phyloP scores from a whole-genome alignment of 2,113 vertebrate genomes.

The Notarius lentiginosus region DNA sequence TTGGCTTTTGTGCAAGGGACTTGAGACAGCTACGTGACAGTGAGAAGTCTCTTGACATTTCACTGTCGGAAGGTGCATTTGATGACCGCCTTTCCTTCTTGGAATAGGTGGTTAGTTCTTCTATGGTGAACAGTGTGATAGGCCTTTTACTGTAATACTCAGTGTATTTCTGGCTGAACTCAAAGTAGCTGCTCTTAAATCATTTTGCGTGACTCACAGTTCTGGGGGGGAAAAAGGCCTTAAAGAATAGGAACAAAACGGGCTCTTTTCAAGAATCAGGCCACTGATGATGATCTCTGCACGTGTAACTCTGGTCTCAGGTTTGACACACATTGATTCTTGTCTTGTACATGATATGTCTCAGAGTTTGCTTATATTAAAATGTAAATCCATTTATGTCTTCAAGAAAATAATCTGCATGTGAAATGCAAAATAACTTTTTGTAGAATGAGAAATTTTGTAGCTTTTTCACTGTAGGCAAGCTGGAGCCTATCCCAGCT shows the following conservation, averaged over 20 bases:
- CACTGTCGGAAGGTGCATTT: conserved; percentile 20
- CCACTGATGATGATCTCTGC: conserved; percentile 13
- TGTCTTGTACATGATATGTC: background rate
- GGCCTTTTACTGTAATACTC: conserved; percentile 4
- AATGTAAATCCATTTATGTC: background rate
- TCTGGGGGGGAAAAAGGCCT: background rate
- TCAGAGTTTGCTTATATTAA: background rate
- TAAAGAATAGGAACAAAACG: background rate
- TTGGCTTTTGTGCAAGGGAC: background rate
- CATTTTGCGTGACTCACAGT: conserved; percentile 27
- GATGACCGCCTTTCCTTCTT: background rate
- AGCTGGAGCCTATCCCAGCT: no score
- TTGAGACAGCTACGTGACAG: background rate
- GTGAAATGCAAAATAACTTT: background rate
- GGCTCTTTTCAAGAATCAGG: conserved; percentile 29
- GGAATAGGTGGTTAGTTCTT: conserved; percentile 31
- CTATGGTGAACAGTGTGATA: conserved; percentile 22
- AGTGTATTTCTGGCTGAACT: conserved; percentile 16
- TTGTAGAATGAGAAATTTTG: no score
- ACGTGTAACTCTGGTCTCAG: background rate
- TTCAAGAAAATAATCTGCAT: background rate
- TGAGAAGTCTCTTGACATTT: conserved; percentile 43
- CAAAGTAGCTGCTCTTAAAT: conserved; percentile 32
- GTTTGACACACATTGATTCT: background rate
- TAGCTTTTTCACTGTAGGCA: no score